A percentile compares a stretch with the other conserved stretches of the same genome.
Evolutionary conservation across 2,113 vertebrate species (phyloP).

Genomic region (Melanostigma gelatinosum): DNA sequence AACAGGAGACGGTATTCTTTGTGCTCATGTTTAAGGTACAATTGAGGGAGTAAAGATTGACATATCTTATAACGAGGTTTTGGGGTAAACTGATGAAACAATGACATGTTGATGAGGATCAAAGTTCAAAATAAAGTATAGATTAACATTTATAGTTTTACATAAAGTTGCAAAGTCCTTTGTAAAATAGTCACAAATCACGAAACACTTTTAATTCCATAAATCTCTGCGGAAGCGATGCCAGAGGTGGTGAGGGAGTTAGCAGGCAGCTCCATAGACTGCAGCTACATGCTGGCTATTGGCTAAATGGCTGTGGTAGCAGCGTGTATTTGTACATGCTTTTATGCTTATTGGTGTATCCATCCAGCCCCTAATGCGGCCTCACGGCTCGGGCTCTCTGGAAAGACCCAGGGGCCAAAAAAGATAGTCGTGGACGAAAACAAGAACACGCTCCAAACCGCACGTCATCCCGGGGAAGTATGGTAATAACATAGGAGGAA

Average conservation of each 20-base stretch:
- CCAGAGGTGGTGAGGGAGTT: conserved; percentile 33
- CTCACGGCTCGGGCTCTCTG: conserved; percentile 42
- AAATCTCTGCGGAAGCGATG: conserved; percentile 35
- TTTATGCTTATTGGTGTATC: conserved; percentile 36
- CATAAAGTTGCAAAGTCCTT: not conserved
- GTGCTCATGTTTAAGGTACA: not conserved
- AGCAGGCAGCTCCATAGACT: conserved; percentile 30
- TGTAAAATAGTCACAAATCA: conserved; percentile 20
- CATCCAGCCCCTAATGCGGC: conserved; percentile 53
- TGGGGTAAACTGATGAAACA: too few species aligned
- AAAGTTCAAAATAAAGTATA: not conserved
- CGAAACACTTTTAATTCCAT: conserved; percentile 29
- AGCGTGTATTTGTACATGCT: conserved; percentile 55
- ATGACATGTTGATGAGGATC: not conserved
- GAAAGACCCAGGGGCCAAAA: conserved; percentile 50
- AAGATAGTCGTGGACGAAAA: conserved; percentile 67
- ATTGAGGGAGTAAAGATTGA: too few species aligned
- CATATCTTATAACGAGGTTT: not conserved
- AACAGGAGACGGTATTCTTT: not conserved
- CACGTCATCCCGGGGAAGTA: conserved; percentile 71
- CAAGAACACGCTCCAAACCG: conserved; percentile 74
- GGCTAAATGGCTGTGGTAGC: conserved; percentile 52
- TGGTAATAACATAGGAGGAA: conserved; percentile 80
- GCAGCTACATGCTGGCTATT: conserved; percentile 52
- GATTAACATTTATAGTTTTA: not conserved